Evolutionary conservation across 2,797 vertebrate species (phyloP).

Genomic region (Lutjanus campechanus): DNA sequence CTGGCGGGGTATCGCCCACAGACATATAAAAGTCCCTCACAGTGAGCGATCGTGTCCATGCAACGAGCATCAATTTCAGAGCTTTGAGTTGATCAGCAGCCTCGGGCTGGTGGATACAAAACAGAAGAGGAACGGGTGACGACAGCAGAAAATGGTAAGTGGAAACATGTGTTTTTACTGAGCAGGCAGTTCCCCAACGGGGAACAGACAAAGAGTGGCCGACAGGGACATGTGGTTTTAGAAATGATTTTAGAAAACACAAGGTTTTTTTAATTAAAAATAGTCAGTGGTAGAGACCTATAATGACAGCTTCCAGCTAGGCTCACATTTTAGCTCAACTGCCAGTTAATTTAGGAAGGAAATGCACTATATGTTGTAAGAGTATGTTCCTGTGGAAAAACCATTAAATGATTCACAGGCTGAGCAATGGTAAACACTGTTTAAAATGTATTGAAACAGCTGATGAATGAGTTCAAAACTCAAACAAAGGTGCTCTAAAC

Average conservation of each 20-base stretch:
- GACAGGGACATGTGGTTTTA: not conserved
- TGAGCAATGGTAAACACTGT: not conserved
- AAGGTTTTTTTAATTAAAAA: not conserved
- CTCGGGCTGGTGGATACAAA: constrained; percentile 45
- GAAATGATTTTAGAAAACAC: not conserved
- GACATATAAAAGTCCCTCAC: constrained; percentile 37
- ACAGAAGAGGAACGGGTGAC: constrained; percentile 46
- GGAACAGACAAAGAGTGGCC: constrained; percentile 36
- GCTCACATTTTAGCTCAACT: not conserved
- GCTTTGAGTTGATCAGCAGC: constrained; percentile 25
- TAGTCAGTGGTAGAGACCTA: not conserved
- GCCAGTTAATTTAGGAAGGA: constrained; percentile 38
- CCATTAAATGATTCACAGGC: not conserved
- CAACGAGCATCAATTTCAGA: constrained; percentile 52
- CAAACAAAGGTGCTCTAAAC: not conserved
- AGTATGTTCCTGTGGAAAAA: constrained; percentile 23
- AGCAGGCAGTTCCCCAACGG: constrained; percentile 40
- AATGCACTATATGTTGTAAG: constrained; percentile 31
- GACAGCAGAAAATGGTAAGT: constrained; percentile 78
- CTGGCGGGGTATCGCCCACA: constrained; percentile 40
- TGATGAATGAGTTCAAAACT: not conserved
- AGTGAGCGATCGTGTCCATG: constrained; percentile 33
- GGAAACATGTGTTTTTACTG: constrained; percentile 66
- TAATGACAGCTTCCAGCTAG: no score
- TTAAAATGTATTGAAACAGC: not conserved